A percentile compares a stretch with the other conserved stretches of the same genome.
Conservation (phyloP, 2,113 vertebrate genomes). For the Lichenostomus cassidix region DNA sequence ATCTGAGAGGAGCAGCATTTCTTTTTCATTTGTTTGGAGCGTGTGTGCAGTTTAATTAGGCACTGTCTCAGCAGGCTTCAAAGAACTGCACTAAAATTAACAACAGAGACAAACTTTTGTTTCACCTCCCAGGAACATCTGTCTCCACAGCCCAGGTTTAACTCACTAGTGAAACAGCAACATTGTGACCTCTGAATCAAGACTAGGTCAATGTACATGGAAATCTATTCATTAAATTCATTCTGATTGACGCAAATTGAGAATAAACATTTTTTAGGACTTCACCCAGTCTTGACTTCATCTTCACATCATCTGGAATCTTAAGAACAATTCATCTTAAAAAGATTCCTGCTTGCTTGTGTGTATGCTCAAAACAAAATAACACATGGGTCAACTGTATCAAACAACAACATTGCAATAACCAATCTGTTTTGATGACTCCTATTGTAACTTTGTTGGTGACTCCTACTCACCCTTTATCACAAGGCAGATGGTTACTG, state of each 20-base stretch:
- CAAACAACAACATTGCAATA: neutral
- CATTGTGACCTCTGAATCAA: neutral
- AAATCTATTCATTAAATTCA: neutral
- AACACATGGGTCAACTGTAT: neutral
- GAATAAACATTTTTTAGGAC: neutral
- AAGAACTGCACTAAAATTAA: neutral
- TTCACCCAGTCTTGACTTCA: neutral
- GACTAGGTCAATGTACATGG: neutral
- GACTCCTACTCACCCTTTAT: neutral
- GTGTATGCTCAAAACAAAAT: neutral
- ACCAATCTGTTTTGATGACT: neutral
- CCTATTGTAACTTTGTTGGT: neutral
- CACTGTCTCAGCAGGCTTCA: neutral
- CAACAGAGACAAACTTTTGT: neutral
- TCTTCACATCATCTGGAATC: neutral
- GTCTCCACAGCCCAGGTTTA: neutral
- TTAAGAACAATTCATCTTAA: neutral
- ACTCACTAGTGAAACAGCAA: neutral
- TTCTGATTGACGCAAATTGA: neutral
- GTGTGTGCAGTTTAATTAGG: neutral
- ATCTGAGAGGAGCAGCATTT: conserved; percentile 15
- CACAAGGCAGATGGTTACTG: neutral
- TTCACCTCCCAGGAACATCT: neutral
- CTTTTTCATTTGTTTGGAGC: neutral
- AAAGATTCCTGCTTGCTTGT: neutral